Conservation (phyloP, 2,113 vertebrate genomes). For the Taxidea taxus region DNA sequence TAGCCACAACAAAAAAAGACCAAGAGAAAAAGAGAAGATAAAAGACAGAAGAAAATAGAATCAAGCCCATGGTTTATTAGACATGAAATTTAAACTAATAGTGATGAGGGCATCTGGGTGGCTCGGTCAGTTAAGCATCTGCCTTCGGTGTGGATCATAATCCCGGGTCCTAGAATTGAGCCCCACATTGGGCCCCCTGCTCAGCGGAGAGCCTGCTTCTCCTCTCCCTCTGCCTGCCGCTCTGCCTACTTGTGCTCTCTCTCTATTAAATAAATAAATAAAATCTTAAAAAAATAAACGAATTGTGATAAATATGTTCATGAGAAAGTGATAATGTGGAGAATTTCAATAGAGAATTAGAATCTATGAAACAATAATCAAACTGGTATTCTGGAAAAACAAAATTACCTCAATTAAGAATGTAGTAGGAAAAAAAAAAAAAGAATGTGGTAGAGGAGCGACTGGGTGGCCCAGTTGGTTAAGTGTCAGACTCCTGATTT, state of each 20-base stretch:
- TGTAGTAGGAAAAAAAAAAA: too few species aligned
- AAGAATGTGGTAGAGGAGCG: background rate
- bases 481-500: background rate
- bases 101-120: background rate
- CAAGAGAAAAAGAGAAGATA: background rate
- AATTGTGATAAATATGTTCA: background rate
- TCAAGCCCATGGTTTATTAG: background rate
- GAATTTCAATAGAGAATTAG: background rate
- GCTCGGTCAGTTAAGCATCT: background rate
- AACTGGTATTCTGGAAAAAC: background rate
- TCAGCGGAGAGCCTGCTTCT: too few species aligned
- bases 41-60: background rate
- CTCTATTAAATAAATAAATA: too few species aligned
- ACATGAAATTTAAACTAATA: background rate
- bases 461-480: background rate
- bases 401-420: constrained; percentile 17
- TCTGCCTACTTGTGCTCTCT: too few species aligned
- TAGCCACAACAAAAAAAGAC: background rate
- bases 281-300: background rate
- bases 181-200: too few species aligned
- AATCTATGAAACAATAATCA: background rate
- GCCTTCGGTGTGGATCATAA: background rate
- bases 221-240: too few species aligned
- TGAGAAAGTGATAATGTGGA: background rate
- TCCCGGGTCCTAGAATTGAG: too few species aligned